These are phyloP conservation scores for Agrotis exclamationis DNA, from an alignment of 2,888 invertebrate species.

Conservation along the genomic window DNA sequence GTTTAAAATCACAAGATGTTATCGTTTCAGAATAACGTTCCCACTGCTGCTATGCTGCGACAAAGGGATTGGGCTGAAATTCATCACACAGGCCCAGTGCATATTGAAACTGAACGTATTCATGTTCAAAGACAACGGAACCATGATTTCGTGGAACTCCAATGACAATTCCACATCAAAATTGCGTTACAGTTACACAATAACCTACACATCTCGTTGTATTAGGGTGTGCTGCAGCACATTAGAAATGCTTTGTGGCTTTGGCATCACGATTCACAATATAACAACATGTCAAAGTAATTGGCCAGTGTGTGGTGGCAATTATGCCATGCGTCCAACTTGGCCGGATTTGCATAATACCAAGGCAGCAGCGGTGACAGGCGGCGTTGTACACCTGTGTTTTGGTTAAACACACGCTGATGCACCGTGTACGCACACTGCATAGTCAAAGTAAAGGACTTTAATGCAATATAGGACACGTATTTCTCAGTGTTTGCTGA, in stretches of 20 bases:
- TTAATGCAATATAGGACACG: conserved; percentile 54
- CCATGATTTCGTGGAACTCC: background rate
- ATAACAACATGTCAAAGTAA: conserved; percentile 58
- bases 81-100: too few species aligned
- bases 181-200: conserved; percentile 2
- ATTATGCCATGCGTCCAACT: conserved; percentile 59
- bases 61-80: too few species aligned
- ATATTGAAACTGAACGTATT: background rate
- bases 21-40: too few species aligned
- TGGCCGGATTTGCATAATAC: conserved; percentile 61
- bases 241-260: conserved; percentile 45
- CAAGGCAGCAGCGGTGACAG: conserved; percentile 41
- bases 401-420: conserved; percentile 40
- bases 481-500: conserved; percentile 65
- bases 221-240: conserved; percentile 21
- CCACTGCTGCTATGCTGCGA: too few species aligned
- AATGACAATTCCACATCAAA: conserved; percentile 18
- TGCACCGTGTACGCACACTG: conserved; percentile 39
- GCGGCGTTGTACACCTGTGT: conserved; percentile 36
- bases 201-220: conserved; percentile 16
- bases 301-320: conserved; percentile 62
- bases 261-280: conserved; percentile 33
- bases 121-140: background rate
- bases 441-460: conserved; percentile 37
- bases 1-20: background rate